Base-by-base conservation (phyloP, 2,888 invertebrate species). In the Drosophila anceps region DNA sequence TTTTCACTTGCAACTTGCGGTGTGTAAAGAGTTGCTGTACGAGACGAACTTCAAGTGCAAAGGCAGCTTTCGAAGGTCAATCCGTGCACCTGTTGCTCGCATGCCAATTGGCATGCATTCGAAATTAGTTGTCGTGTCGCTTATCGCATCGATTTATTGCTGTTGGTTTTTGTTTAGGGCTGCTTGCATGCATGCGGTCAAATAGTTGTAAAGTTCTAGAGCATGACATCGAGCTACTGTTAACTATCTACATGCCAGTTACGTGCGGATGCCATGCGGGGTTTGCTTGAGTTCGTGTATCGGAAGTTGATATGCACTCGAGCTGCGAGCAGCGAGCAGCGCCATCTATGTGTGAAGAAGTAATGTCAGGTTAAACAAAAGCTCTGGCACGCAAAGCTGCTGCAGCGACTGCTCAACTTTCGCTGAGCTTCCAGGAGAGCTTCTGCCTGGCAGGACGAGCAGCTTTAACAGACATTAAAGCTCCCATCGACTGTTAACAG, bases 311-410 rank as follows among this genome's bases (percentile, higher is more conserved):
- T 20, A 18, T 5, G 10, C n/a, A 20, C 9, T 54, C 35, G 15
- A 15, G 13, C 4, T 4, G 35, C 24, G 33, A 10, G 12, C 35
- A 48, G 35, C 24, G 33, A 10, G 12, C 35, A 48, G 55, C 67
- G 67, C 67, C 67, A 67, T 55, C 67, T 67, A 67, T 55, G 55
- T 41, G 55, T 29, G 67, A 39, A n/a, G 27, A 15, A 48, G 15
- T 31, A 8, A 8, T 0, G 2, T 9, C 0, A 54, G n/a, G n/a
- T n/a, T n/a, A n/a, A n/a, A n/a, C n/a, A n/a, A n/a, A 54, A 66
- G 55, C 67, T 55, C 33, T 39, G 10, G 27, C 4, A 0, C 0
- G 18, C 1, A 33, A 67, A 53, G 43, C 63, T 31, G 27, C 29
- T 0, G n/a, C 1, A 2, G 0, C 44, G 10, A 15, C 12, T 1